Percentiles rank a stretch among this genome's conserved stretches.
Evolutionary conservation across 92 coral and sea anemone genomes (phyloP).

Genomic region (Bergia puertoricense): DNA sequence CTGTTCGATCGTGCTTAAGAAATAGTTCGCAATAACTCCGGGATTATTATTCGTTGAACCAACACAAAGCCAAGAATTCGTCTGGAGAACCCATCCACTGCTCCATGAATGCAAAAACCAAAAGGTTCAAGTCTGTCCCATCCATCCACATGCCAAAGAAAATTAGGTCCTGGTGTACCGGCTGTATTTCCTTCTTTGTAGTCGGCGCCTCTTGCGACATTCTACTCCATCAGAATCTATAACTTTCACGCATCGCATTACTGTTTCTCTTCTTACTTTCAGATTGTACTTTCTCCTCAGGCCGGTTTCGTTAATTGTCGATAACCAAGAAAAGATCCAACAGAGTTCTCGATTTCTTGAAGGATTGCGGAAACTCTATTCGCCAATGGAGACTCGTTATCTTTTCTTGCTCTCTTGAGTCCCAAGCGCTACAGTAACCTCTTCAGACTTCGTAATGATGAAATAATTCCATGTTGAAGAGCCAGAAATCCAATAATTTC

Average conservation of each 20-base stretch:
- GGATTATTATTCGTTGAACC: slow-evolving; percentile 36
- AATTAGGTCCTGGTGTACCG: slow-evolving; percentile 30
- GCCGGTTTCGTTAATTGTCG: slow-evolving; percentile 52
- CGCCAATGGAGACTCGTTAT: slow-evolving; percentile 49
- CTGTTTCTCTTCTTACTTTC: slow-evolving; percentile 54
- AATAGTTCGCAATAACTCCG: slow-evolving; percentile 23
- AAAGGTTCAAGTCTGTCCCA: slow-evolving; percentile 17
- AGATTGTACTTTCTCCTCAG: slow-evolving; percentile 45
- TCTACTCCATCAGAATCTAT: too few relatives aligned
- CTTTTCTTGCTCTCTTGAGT: slow-evolving; percentile 35
- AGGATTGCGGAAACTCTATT: slow-evolving; percentile 43
- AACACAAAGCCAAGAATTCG: slow-evolving; percentile 44
- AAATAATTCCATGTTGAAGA: slow-evolving; percentile 44
- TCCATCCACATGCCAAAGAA: slow-evolving; percentile 13
- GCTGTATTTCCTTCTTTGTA: slow-evolving; percentile 28
- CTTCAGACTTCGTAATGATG: slow-evolving; percentile 47
- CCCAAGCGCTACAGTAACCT: slow-evolving; percentile 21
- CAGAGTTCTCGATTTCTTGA: slow-evolving; percentile 45
- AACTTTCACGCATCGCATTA: slow-evolving; percentile 16
- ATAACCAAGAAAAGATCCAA: slow-evolving; percentile 52
- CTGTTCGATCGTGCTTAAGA: slow-evolving; percentile 23
- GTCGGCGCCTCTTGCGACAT: slow-evolving; percentile 40
- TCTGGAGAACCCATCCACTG: slow-evolving; percentile 50
- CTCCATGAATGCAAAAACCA: slow-evolving; percentile 44
- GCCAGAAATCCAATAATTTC: slow-evolving; percentile 48